phyloP scores from a whole-genome alignment of 2,113 vertebrate species.

The Archocentrus centrarchus region DNA sequence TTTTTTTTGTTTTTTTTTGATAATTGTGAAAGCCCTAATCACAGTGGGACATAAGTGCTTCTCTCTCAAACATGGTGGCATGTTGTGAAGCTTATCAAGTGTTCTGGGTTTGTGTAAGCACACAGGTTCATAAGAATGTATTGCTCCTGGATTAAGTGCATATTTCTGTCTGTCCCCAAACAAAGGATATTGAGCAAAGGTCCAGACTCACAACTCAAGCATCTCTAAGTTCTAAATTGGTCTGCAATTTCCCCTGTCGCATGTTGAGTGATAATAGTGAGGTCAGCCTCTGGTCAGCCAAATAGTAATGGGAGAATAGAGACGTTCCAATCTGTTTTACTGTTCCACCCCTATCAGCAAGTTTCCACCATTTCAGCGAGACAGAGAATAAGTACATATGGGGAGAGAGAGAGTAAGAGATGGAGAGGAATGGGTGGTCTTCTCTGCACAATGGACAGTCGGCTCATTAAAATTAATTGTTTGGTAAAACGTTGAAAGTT shows the following conservation, averaged over 20 bases:
- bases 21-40: background rate
- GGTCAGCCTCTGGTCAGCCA: constrained; percentile 73
- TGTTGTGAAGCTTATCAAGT: background rate
- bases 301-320: constrained; percentile 67
- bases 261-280: constrained; percentile 69
- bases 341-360: constrained; percentile 71
- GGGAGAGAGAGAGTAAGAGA: background rate
- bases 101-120: background rate
- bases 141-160: background rate
- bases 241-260: constrained; percentile 56
- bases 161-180: constrained; percentile 35
- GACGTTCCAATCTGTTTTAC: constrained; percentile 70
- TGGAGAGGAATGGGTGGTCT: background rate
- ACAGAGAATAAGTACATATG: constrained; percentile 26
- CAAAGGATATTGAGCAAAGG: constrained; percentile 20
- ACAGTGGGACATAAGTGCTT: background rate
- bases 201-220: constrained; percentile 17
- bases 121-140: background rate
- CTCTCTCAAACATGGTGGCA: background rate
- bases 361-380: constrained; percentile 47
- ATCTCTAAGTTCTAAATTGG: constrained; percentile 61
- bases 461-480: constrained; percentile 71
- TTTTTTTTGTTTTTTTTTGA: background rate
- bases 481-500: constrained; percentile 66
- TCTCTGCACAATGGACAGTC: constrained; percentile 17